Evolutionary conservation across 2,888 invertebrate species (phyloP).

Genomic region (Agonum fuliginosum): DNA sequence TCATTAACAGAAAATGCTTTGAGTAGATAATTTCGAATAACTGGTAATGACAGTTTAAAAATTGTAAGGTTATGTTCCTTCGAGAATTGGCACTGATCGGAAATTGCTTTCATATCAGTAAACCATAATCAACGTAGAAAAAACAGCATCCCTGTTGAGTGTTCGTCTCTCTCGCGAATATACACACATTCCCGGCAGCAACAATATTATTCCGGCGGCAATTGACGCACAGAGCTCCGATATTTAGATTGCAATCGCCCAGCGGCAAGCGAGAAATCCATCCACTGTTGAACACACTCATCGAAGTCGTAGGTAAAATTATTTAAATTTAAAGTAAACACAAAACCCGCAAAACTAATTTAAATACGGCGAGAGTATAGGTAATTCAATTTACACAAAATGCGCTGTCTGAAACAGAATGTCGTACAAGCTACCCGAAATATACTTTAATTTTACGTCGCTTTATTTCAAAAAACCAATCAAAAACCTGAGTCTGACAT

Average conservation of each 20-base stretch:
- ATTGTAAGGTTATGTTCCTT: too few relatives aligned
- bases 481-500: background rate
- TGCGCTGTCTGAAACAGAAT: background rate
- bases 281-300: background rate
- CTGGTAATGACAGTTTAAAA: too few relatives aligned
- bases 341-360: slow-evolving; percentile 27
- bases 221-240: background rate
- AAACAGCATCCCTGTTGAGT: background rate
- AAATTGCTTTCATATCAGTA: too few relatives aligned
- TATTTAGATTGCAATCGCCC: background rate
- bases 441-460: background rate
- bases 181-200: background rate
- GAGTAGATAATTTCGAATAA: too few relatives aligned
- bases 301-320: slow-evolving; percentile 27
- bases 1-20: too few relatives aligned
- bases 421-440: too few relatives aligned
- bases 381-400: slow-evolving; percentile 33
- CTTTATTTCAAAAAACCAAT: background rate
- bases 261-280: background rate
- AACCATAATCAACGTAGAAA: background rate
- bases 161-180: background rate
- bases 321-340: slow-evolving; percentile 34
- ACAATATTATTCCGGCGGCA: slow-evolving; percentile 24
- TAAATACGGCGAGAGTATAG: slow-evolving; percentile 25
- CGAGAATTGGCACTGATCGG: too few relatives aligned